Conservation (phyloP, 2,797 vertebrate genomes). For the Chaunax sp. region DNA sequence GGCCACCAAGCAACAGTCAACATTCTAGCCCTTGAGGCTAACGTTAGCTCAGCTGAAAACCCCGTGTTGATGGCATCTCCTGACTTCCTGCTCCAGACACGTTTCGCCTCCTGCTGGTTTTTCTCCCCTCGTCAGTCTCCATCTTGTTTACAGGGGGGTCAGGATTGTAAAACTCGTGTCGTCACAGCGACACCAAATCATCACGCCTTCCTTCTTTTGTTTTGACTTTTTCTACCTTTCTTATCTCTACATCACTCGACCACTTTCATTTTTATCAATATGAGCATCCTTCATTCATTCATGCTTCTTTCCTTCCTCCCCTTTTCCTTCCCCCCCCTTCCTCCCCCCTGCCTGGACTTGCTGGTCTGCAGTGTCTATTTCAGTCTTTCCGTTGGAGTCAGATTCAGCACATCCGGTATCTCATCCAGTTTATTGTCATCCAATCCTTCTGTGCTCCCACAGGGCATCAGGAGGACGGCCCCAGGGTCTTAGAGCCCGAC, state of each 20-base stretch:
- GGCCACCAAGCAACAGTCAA: too few relatives aligned
- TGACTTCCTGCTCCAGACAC: too few relatives aligned
- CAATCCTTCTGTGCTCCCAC: conserved; percentile 82
- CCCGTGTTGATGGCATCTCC: too few relatives aligned
- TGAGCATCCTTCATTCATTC: conserved; percentile 35
- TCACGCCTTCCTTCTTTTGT: too few relatives aligned
- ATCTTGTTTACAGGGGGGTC: too few relatives aligned
- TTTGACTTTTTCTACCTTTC: too few relatives aligned
- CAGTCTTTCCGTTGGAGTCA: conserved; percentile 87
- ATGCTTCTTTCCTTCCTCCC: conserved; percentile 24
- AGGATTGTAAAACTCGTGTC: too few relatives aligned
- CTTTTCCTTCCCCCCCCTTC: conserved; percentile 7
- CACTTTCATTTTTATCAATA: conserved; percentile 19
- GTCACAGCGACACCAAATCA: too few relatives aligned
- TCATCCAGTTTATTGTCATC: conserved; percentile 89
- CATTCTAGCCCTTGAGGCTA: too few relatives aligned
- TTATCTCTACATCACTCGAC: neutral
- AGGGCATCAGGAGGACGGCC: conserved; percentile 69
- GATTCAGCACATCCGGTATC: conserved; percentile 87
- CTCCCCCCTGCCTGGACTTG: conserved; percentile 68
- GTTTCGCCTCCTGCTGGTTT: too few relatives aligned
- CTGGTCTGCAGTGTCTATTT: conserved; percentile 88
- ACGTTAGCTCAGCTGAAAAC: too few relatives aligned
- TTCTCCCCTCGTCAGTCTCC: too few relatives aligned
- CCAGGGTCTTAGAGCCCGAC: conserved; percentile 80